Percentiles rank a stretch among this genome's conserved stretches.
Evolutionary conservation across 1,140 invertebrate species (phyloP).

Genomic region (Sesamia nonagrioides): DNA sequence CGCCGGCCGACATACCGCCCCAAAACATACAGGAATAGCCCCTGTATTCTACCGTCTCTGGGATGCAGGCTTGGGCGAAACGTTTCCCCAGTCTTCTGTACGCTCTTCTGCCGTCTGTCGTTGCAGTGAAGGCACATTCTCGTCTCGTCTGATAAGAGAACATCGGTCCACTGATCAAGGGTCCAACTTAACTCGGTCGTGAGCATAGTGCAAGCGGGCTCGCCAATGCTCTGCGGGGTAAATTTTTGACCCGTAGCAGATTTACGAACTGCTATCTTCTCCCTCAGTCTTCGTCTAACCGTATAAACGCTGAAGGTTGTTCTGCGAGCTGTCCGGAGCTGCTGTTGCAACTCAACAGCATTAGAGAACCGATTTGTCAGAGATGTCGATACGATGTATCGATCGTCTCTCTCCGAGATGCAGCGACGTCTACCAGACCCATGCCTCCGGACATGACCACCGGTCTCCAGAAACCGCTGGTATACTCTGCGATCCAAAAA

Average conservation of each 20-base stretch:
- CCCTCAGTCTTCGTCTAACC: constrained; percentile 2
- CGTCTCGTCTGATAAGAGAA: constrained; percentile 55
- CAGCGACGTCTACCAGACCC: not conserved
- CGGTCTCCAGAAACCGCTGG: not conserved
- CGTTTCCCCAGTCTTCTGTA: constrained; percentile 47
- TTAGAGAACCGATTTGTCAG: not conserved
- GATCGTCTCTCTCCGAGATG: not conserved
- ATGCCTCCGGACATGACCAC: not conserved
- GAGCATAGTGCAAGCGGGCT: constrained; percentile 45
- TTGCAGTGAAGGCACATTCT: constrained; percentile 44
- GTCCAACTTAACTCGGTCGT: constrained; percentile 46
- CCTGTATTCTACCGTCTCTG: constrained; percentile 53
- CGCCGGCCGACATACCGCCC: constrained; percentile 48
- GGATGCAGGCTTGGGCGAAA: constrained; percentile 34
- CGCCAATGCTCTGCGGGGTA: constrained; percentile 38
- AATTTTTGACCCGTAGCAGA: constrained; percentile 45
- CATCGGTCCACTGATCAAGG: constrained; percentile 33
- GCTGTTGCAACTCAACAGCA: too few relatives aligned
- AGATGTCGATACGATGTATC: not conserved
- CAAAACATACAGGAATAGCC: constrained; percentile 46
- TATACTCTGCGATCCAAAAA: not conserved
- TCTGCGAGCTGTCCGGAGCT: not conserved
- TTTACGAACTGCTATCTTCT: constrained; percentile 16
- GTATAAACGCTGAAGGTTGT: not conserved
- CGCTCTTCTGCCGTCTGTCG: constrained; percentile 32